Evolutionary conservation across 2,888 invertebrate genomes (phyloP), one percentile per base, ranked within the genome.

Genomic region (Melanargia galathea): DNA sequence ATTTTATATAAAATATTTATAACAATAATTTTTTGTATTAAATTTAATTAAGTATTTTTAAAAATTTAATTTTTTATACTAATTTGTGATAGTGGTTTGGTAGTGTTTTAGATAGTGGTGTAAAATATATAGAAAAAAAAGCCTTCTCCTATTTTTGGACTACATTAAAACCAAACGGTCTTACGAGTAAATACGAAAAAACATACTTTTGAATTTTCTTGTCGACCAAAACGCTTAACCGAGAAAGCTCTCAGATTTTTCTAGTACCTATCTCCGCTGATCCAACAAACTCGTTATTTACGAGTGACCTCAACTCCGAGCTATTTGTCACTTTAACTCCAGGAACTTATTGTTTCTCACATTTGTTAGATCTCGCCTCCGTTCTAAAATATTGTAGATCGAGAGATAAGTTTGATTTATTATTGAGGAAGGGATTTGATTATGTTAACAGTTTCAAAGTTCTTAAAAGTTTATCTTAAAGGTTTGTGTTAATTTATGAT

Each of bases 261-360:
- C 38, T 11, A 45, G 24, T 40, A 55, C 35, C 24, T 54, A 55
- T 45, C 24, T 54, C 24, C 48, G 43, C 56, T 55, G 60, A 60
- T 26, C 38, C 56, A 57, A 49, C 56, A 62, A 24, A 38, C 62
- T 16, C 13, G 35, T 51, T 64, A 64, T 64, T 60, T 64, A 64
- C 56, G 57, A 46, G 45, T 60, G 57, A 64, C 60, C 60, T 60
- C 57, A 61, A 57, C 63, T 60, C 63, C 18, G 51, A 18, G 43
- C 60, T 57, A 64, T 60, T 64, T 61, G 64, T 64, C 64, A 64
- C 63, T 49, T 43, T 57, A 62, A 57, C 63, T 63, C 58, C 46
- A 33, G 26, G 20, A 64, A 61, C 64, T 61, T 64, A 64, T 64
- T 60, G 64, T 57, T 61, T 64, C 60, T 51, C 55, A 57, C 60